A percentile compares a stretch with the other conserved stretches of the same genome.
Conservation (phyloP, 2,797 vertebrate genomes). For the Mormyrops attenuatus region DNA sequence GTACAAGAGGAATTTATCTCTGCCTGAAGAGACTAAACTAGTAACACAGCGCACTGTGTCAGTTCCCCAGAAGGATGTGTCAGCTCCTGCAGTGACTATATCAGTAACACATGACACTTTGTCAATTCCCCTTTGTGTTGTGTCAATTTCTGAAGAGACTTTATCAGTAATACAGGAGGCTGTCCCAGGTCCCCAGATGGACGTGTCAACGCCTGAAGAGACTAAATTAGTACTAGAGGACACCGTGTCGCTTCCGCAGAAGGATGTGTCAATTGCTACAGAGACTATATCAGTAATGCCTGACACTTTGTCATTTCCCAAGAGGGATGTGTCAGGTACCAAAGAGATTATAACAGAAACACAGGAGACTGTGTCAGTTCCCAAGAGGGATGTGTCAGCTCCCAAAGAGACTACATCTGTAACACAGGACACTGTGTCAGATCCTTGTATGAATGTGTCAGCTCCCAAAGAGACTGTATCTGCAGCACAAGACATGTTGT, state of each 20-base stretch:
- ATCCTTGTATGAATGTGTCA: too few species aligned
- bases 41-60: not conserved
- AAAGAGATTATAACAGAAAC: not conserved
- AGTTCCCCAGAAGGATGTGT: not conserved
- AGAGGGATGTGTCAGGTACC: not conserved
- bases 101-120: not conserved
- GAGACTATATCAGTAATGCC: not conserved
- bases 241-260: not conserved
- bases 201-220: not conserved
- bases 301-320: too few species aligned
- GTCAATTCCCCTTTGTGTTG: not conserved
- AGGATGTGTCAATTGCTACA: not conserved
- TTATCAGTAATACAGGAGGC: not conserved
- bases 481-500: not conserved
- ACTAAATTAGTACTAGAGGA: not conserved
- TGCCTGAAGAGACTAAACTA: not conserved
- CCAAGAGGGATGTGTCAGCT: not conserved
- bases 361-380: not conserved
- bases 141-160: not conserved
- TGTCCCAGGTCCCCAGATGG: not conserved
- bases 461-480: not conserved
- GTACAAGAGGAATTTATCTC: not conserved
- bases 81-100: not conserved
- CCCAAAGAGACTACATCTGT: not conserved
- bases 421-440: not conserved